phyloP scores from a whole-genome alignment of 37 sponge, comb jelly and placozoan species.

The Halisarca cf. caerulea region DNA sequence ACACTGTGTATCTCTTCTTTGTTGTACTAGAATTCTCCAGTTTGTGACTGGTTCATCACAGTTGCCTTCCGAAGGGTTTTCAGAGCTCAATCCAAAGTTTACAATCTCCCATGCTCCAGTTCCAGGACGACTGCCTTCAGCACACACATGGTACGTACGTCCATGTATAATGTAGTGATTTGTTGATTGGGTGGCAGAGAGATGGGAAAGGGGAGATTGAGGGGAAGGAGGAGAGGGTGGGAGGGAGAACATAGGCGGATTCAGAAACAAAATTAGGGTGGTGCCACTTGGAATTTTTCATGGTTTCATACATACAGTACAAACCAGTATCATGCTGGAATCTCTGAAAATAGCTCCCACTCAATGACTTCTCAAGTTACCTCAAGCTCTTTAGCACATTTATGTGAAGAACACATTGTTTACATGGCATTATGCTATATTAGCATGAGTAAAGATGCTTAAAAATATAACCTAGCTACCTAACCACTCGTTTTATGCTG shows the following conservation, averaged over 20 bases:
- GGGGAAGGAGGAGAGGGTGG: too few species aligned
- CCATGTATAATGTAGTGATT: conserved; percentile 9
- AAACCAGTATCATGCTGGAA: too few species aligned
- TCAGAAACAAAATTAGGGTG: neutral
- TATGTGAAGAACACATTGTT: too few species aligned
- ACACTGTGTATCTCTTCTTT: neutral
- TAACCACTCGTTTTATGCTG: too few species aligned
- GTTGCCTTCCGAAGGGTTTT: conserved; percentile 89
- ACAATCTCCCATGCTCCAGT: conserved; percentile 66
- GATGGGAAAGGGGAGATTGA: too few species aligned
- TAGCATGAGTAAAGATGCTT: too few species aligned
- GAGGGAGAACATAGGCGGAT: neutral
- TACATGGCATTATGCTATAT: too few species aligned
- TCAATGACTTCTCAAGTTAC: too few species aligned
- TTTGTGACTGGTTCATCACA: conserved; percentile 89
- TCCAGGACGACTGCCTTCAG: conserved; percentile 69
- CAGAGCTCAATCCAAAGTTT: conserved; percentile 68
- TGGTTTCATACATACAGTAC: too few species aligned
- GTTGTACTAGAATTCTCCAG: conserved; percentile 53
- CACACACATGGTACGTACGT: conserved; percentile 82
- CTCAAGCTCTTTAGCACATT: too few species aligned
- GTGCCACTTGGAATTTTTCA: neutral
- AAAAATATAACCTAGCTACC: too few species aligned
- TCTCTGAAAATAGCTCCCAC: too few species aligned
- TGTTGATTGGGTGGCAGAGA: neutral